Conservation (phyloP, 2,797 vertebrate species). For the Gambelia wislizenii region DNA sequence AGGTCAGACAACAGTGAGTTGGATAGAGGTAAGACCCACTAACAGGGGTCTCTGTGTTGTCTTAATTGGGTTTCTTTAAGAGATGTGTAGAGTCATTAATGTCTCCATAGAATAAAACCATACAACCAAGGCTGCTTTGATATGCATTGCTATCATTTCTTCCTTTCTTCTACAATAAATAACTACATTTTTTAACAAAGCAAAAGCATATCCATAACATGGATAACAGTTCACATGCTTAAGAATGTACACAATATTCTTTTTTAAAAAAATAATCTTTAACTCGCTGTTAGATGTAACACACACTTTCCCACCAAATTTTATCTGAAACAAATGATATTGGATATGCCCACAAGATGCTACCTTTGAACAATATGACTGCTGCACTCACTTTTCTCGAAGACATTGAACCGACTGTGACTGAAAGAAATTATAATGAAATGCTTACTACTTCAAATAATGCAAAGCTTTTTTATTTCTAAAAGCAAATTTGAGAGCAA, state of each 20-base stretch:
- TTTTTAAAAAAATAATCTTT: background rate
- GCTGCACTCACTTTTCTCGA: background rate
- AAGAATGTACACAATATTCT: background rate
- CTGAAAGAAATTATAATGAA: constrained; percentile 7
- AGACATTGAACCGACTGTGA: constrained; percentile 10
- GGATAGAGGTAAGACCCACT: background rate
- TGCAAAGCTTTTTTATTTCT: background rate
- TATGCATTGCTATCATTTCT: background rate
- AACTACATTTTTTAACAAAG: too few species aligned
- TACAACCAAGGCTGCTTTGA: background rate
- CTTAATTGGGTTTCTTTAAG: background rate
- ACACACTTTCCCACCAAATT: background rate
- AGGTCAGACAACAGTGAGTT: background rate
- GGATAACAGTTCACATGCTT: background rate
- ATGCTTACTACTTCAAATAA: background rate
- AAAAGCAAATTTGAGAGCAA: background rate
- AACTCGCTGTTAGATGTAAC: background rate
- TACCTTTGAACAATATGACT: constrained; percentile 15
- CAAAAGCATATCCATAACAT: too few species aligned
- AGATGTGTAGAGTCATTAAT: too few species aligned
- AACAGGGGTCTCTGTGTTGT: background rate
- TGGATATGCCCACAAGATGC: background rate
- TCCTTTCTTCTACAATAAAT: background rate
- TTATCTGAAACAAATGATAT: background rate
- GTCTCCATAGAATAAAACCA: background rate